Conservation (phyloP, 1,140 invertebrate genomes). For the Neoseiulus cucumeris region DNA sequence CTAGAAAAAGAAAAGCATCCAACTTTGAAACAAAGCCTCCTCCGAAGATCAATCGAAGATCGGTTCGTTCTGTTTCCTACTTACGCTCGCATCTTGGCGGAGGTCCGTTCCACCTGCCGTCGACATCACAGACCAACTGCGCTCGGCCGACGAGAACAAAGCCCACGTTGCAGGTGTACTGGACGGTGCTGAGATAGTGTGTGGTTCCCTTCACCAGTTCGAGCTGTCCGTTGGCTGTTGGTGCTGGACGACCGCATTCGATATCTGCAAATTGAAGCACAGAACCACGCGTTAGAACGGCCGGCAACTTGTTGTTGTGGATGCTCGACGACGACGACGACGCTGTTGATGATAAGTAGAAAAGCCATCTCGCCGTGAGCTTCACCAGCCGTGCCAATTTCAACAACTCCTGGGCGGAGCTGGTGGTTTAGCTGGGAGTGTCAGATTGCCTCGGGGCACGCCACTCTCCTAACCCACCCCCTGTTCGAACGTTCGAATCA, state of each 20-base stretch:
- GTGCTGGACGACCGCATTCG: slow-evolving; percentile 68
- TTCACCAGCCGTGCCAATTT: too few species aligned
- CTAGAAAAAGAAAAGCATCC: slow-evolving; percentile 27
- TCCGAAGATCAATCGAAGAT: not conserved
- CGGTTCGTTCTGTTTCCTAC: too few species aligned
- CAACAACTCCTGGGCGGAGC: too few species aligned
- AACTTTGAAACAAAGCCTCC: not conserved
- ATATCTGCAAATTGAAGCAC: slow-evolving; percentile 38
- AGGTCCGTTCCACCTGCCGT: slow-evolving; percentile 78
- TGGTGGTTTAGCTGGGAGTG: too few species aligned
- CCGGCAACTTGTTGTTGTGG: slow-evolving; percentile 31
- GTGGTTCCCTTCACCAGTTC: slow-evolving; percentile 58
- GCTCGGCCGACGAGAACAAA: slow-evolving; percentile 59
- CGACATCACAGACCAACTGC: slow-evolving; percentile 65
- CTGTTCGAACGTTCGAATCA: too few species aligned
- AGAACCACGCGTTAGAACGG: slow-evolving; percentile 11
- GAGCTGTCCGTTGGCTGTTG: slow-evolving; percentile 59
- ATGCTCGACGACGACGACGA: too few species aligned
- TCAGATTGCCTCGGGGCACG: too few species aligned
- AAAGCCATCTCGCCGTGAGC: not conserved
- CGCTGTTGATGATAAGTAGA: slow-evolving; percentile 23
- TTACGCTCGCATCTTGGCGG: slow-evolving; percentile 65
- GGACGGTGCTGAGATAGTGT: slow-evolving; percentile 58
- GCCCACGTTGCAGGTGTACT: slow-evolving; percentile 59
- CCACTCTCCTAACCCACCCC: slow-evolving; percentile 27